Conservation (phyloP, 2,113 vertebrate species). For the Struthio camelus region DNA sequence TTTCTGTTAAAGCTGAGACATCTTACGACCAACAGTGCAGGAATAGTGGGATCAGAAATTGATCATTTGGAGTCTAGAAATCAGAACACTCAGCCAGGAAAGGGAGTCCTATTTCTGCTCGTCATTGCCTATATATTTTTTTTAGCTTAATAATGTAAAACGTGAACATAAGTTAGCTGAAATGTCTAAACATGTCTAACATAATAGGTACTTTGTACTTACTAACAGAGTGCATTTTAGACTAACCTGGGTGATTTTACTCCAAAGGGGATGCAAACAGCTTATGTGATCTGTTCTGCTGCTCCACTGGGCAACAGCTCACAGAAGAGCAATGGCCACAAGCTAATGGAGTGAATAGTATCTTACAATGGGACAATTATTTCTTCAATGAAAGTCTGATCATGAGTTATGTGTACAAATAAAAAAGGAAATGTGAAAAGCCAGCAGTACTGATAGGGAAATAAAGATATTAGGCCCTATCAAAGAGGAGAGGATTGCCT, state of each 20-base stretch:
- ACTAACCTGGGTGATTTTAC: not conserved
- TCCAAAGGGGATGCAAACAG: not conserved
- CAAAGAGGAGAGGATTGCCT: not conserved
- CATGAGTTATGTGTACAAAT: not conserved
- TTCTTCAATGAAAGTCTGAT: not conserved
- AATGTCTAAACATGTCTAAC: not conserved
- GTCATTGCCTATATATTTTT: not conserved
- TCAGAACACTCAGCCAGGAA: not conserved
- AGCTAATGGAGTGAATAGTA: not conserved
- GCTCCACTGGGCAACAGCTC: not conserved
- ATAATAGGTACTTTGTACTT: not conserved
- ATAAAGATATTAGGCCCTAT: not conserved
- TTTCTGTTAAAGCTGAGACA: not conserved
- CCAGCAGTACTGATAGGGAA: not conserved
- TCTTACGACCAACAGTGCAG: not conserved
- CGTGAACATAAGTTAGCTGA: not conserved
- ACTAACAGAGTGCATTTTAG: not conserved
- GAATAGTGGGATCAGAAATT: not conserved
- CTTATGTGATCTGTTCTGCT: accelerated
- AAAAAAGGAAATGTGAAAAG: not conserved
- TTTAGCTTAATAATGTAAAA: not conserved
- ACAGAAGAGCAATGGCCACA: accelerated
- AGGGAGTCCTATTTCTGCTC: not conserved
- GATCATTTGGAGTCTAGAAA: not conserved
- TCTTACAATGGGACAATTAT: not conserved